Base-by-base conservation (phyloP, 2,797 vertebrate genomes). In the Sphenopsis melanotis region DNA sequence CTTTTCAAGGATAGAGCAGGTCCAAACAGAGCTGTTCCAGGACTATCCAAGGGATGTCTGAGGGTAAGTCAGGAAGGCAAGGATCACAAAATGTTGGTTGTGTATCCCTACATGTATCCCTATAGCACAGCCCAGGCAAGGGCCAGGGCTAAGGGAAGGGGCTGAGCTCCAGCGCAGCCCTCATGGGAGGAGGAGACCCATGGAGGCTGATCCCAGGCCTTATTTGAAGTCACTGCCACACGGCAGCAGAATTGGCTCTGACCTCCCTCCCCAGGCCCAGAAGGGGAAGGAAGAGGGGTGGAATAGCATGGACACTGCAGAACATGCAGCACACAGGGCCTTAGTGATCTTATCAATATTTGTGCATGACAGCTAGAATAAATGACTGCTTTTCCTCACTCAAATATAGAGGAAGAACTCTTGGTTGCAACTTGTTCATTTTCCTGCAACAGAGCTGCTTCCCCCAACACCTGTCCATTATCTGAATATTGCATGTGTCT, bases 51-150 rank as follows among this genome's bases (percentile, higher is more conserved):
- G 27, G 5, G 5, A 46, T 12, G 8, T 37, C 3, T 2, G 46
- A 68, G 7, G 16, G 29, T 12, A 36, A 34, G 37, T 1, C 1
- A 4, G 19, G 26, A 65, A 81, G 18, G 7, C 10, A 63, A 76
- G 26, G 9, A 8, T 44, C 37, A 64, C 4, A 22, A 47, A 57
- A 14, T 6, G 8, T 2, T 6, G 9, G 7, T 26, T 2, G 20
- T 18, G 15, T 18, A 56, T 34, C 55, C 22, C 23, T 11, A 11
- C 0, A 0, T 18, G 6, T 8, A 34, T 23, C 18, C 6, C 22
- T 6, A 5, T 6, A 32, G 23, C 0, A 0, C 12, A 55, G 18
- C 2, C 14, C 29, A 30, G 15, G 19, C 26, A 22, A 55, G 6
- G 9, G 3, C 5, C 47, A 64, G n/a, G 10, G 8, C 14, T 68